Evolutionary conservation across 2,113 vertebrate species (phyloP), one percentile per base, ranked within the genome.

Genomic region (Pleuronectes platessa): DNA sequence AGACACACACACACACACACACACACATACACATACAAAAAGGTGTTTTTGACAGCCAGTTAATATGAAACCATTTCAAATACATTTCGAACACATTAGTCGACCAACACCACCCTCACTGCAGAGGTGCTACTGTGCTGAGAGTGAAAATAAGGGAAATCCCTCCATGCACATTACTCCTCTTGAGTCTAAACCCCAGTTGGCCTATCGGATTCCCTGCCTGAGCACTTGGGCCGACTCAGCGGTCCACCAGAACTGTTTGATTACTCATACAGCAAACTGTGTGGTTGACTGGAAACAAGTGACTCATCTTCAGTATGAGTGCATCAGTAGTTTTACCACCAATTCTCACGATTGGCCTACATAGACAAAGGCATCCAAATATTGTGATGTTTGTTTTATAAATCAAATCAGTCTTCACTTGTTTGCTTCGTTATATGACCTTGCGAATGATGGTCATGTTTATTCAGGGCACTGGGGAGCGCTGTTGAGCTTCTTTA

Each of bases 221-320:
- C 55, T 63, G 51, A 23, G 35, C 26, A 23, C 35, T 13, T 40
- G 54, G 51, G 74, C 77, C 61, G 35, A 76, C 58, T 70, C 74
- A 75, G 68, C 64, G 1, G 54, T 82, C 86, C 74, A 80, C 56
- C 65, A 68, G 35, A 14, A 9, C 81, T 47, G 26, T 21, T 8
- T 65, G 61, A 83, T 87, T 84, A 86, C 76, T 92, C 84, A 85
- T 55, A 2, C 60, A 2, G 1, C 78, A 63, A 88, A 86, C 82
- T 24, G 53, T 24, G 31, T 7, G 71, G 12, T 58, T 74, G 72
- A 15, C 62, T 86, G 83, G 62, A 84, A 86, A 53, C 42, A 0
- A 47, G 51, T 86, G 81, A 88, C 70, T 92, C 88, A 85, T 74
- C 62, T 45, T 73, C 65, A 18, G 72, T n/a, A 3, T 9, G 53